Percentiles rank a stretch among this genome's conserved stretches.
These are phyloP conservation scores for Columba janthina DNA, from an alignment of 2,113 vertebrate genomes.

Conservation along the genomic window DNA sequence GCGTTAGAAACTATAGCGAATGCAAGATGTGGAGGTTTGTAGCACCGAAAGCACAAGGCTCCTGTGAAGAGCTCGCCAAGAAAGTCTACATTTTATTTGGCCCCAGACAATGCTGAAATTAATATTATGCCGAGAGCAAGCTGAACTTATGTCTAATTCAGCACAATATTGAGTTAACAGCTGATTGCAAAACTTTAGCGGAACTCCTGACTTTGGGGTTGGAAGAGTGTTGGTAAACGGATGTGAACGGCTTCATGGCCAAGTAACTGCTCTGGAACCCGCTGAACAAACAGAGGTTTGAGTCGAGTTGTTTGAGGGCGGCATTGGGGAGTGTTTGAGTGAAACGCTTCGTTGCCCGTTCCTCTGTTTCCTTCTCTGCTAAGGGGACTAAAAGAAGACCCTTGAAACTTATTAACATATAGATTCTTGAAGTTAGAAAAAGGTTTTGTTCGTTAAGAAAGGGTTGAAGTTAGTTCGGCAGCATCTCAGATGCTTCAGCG, in stretches of 20 bases:
- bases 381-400: background rate
- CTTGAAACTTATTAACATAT: background rate
- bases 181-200: background rate
- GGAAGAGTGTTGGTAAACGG: background rate
- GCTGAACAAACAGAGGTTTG: background rate
- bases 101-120: background rate
- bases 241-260: background rate
- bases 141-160: background rate
- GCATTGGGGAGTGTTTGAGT: background rate
- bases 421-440: background rate
- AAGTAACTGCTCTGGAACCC: background rate
- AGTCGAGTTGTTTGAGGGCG: background rate
- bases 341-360: background rate
- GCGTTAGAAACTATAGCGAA: accelerated
- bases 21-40: accelerated
- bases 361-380: background rate
- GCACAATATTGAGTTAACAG: background rate
- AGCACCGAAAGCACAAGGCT: background rate
- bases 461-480: background rate
- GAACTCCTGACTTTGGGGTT: background rate
- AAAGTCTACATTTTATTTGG: background rate
- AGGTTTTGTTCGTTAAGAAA: background rate
- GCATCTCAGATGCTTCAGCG: background rate
- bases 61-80: background rate
- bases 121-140: background rate